Evolutionary conservation across 2,888 invertebrate genomes (phyloP).

Genomic region (Aspidiotus rigidus): DNA sequence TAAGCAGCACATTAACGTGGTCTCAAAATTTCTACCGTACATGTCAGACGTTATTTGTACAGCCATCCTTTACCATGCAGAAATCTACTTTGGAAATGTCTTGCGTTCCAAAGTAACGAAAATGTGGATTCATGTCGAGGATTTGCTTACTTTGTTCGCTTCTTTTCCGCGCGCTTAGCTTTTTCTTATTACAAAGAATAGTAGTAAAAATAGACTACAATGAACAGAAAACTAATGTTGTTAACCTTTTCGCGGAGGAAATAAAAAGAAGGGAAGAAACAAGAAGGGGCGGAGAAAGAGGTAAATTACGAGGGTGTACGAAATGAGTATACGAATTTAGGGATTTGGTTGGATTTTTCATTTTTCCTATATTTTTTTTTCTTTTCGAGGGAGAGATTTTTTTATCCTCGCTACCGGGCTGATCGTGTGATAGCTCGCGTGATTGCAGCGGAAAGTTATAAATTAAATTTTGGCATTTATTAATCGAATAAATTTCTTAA

Average conservation of each 20-base stretch:
- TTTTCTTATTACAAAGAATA: no score
- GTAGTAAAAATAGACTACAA: neutral
- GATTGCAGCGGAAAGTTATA: slow-evolving; percentile 3
- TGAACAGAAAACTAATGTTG: slow-evolving; percentile 8
- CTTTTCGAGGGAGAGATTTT: neutral
- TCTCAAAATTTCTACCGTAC: no score
- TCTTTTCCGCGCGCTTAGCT: no score
- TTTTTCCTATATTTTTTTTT: neutral
- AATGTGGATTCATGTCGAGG: no score
- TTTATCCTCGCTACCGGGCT: neutral
- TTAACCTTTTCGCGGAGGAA: slow-evolving; percentile 4
- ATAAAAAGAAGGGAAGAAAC: no score
- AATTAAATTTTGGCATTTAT: slow-evolving; percentile 12
- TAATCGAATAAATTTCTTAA: neutral
- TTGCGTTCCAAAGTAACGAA: no score
- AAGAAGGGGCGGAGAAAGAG: neutral
- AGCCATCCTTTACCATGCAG: no score
- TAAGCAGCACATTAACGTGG: no score
- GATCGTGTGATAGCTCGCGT: neutral
- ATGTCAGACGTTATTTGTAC: no score
- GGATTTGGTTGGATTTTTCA: neutral
- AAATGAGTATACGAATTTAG: neutral
- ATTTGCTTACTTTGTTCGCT: no score
- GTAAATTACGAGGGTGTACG: slow-evolving; percentile 16
- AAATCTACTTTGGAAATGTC: no score